These are phyloP conservation scores for Lagopus muta DNA, from an alignment of 2,113 vertebrate genomes.

Conservation along the genomic window DNA sequence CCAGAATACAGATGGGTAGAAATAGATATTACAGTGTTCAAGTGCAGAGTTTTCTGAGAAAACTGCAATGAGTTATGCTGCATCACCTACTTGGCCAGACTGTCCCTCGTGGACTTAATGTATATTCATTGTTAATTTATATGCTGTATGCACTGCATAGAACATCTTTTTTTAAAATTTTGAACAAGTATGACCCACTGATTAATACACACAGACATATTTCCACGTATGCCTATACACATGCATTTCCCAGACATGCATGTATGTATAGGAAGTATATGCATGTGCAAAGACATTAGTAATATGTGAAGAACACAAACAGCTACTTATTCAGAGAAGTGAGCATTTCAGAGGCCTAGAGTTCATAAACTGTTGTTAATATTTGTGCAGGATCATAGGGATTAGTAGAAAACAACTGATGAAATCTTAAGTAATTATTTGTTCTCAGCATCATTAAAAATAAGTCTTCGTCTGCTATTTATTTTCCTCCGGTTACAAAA, in stretches of 20 bases:
- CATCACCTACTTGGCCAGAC: not conserved
- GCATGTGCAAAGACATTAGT: not conserved
- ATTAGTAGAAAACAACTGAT: not conserved
- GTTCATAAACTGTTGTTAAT: not conserved
- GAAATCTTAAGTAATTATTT: not conserved
- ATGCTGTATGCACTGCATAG: not conserved
- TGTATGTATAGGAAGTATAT: not conserved
- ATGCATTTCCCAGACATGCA: not conserved
- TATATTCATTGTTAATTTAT: not conserved
- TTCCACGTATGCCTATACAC: rapidly evolving
- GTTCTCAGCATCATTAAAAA: not conserved
- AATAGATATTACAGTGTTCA: not conserved
- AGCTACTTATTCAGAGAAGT: not conserved
- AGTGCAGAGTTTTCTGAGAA: not conserved
- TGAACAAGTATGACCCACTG: not conserved
- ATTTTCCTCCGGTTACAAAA: conserved; percentile 2
- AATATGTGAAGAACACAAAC: not conserved
- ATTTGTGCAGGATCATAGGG: not conserved
- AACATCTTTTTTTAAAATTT: not conserved
- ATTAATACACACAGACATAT: not conserved
- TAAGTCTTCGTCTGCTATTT: not conserved
- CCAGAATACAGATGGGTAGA: not conserved
- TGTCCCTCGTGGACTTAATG: not conserved
- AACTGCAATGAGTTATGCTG: not conserved
- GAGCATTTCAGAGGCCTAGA: not conserved